A percentile compares a stretch with the other conserved stretches of the same genome.
Evolutionary conservation across 2,888 invertebrate genomes (phyloP).

Genomic region (Leptopilina syphax): DNA sequence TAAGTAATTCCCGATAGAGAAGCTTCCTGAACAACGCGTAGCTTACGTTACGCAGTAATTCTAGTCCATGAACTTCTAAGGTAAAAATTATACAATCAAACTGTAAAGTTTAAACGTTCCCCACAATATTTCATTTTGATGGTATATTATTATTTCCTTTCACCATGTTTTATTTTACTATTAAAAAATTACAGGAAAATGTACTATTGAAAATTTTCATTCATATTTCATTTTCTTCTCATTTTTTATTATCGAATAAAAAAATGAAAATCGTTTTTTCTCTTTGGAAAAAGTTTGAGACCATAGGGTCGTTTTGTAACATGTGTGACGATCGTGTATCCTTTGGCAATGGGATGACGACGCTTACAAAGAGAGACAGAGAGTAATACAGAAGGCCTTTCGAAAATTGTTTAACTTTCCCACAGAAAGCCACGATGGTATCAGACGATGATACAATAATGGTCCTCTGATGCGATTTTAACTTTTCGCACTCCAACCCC

Average conservation of each 20-base stretch:
- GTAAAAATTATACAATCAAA: slow-evolving; percentile 37
- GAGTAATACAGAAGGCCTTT: slow-evolving; percentile 45
- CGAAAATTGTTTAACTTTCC: slow-evolving; percentile 69
- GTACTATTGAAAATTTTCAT: too few relatives aligned
- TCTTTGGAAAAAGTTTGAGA: slow-evolving; percentile 62
- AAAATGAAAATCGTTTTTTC: slow-evolving; percentile 64
- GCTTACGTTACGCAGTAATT: slow-evolving; percentile 51
- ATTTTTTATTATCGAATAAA: neutral
- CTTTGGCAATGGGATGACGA: slow-evolving; percentile 12
- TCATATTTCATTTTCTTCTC: too few relatives aligned
- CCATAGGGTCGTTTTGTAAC: slow-evolving; percentile 55
- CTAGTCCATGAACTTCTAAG: slow-evolving; percentile 42
- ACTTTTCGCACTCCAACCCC: slow-evolving; percentile 62
- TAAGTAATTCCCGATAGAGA: slow-evolving; percentile 74
- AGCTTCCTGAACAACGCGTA: slow-evolving; percentile 59
- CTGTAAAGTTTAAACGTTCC: neutral
- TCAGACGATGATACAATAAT: slow-evolving; percentile 65
- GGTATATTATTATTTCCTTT: too few relatives aligned
- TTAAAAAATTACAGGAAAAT: too few relatives aligned
- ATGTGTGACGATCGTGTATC: slow-evolving; percentile 55
- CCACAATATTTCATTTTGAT: too few relatives aligned
- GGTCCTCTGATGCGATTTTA: slow-evolving; percentile 68
- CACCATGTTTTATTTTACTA: too few relatives aligned
- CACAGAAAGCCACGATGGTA: slow-evolving; percentile 55
- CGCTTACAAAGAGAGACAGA: slow-evolving; percentile 36